A percentile compares a stretch with the other conserved stretches of the same genome.
These are phyloP conservation scores for Drosophila dives DNA, from an alignment of 2,888 invertebrate genomes.

Conservation along the genomic window DNA sequence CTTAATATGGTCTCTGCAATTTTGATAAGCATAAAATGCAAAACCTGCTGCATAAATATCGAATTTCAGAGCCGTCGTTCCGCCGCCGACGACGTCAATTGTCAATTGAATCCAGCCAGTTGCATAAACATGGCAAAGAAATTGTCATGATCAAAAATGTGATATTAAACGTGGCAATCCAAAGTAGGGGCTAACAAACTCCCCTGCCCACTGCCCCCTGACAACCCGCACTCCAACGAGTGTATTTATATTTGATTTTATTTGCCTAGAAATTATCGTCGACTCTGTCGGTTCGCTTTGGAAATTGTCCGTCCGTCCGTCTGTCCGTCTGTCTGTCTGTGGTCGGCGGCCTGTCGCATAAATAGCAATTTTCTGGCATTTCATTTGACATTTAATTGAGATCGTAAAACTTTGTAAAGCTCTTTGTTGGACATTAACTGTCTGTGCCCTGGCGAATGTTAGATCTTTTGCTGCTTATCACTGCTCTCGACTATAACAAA, in stretches of 20 bases:
- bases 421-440: slow-evolving; percentile 69
- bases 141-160: slow-evolving; percentile 83
- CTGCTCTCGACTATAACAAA: slow-evolving; percentile 54
- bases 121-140: slow-evolving; percentile 83
- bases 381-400: slow-evolving; percentile 81
- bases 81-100: slow-evolving; percentile 59
- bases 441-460: slow-evolving; percentile 62
- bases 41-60: slow-evolving; percentile 82
- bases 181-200: slow-evolving; percentile 37
- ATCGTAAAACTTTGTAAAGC: slow-evolving; percentile 81
- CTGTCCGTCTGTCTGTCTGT: slow-evolving; percentile 42
- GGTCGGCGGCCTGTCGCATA: slow-evolving; percentile 68
- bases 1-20: slow-evolving; percentile 74
- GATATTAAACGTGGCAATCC: slow-evolving; percentile 74
- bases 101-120: slow-evolving; percentile 82
- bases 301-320: slow-evolving; percentile 38
- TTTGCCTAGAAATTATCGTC: slow-evolving; percentile 75
- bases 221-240: too few species aligned
- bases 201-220: too few species aligned
- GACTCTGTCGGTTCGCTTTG: slow-evolving; percentile 51
- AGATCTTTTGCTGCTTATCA: slow-evolving; percentile 72
- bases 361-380: slow-evolving; percentile 81
- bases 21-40: slow-evolving; percentile 79
- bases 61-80: slow-evolving; percentile 79
- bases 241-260: slow-evolving; percentile 73